Evolutionary conservation across 2,797 vertebrate genomes (phyloP), one percentile per base, ranked within the genome.

Genomic region (Danio choprae): DNA sequence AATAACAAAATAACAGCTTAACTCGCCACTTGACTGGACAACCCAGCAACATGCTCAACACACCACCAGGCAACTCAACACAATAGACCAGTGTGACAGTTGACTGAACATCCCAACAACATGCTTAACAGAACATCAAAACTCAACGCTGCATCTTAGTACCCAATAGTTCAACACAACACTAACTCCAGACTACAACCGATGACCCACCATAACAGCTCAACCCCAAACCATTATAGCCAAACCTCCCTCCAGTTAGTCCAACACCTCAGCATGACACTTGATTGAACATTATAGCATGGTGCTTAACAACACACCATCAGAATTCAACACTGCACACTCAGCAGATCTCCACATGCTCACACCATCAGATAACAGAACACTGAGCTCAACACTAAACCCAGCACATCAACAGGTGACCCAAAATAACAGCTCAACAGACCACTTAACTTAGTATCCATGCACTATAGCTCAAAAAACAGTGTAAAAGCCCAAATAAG

Each of bases 31-130:
- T 15, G 48, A 29, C 59, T 18, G 18, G 53, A 40, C 48, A 53
- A 40, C n/a, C 10, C 13, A 40, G 62, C 62, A 29, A 67, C 65
- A 18, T 74, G 7, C 50, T 58, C 53, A 46, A 71, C 64, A 63
- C 48, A 53, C 48, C 16, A 69, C 16, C 6, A 4, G 15, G 11
- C 67, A 51, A 38, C 8, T 29, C 29, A 29, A 29, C 29, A 29
- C 29, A 29, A 3, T 29, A 29, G 29, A 29, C 29, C 29, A 29
- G 29, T 29, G 1, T 29, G 29, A 29, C 29, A 29, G 29, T 15
- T 5, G 18, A 29, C 56, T 36, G 22, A 59, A 59, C 5, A 29
- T 59, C 22, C 20, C 22, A 59, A 7, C 20, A 58, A 58, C 12
- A 36, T 3, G 29, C 29, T 29, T 46, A 55, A 76, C 18, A 60